phyloP scores from a whole-genome alignment of 2,797 vertebrate species.

The Syncerus caffer region DNA sequence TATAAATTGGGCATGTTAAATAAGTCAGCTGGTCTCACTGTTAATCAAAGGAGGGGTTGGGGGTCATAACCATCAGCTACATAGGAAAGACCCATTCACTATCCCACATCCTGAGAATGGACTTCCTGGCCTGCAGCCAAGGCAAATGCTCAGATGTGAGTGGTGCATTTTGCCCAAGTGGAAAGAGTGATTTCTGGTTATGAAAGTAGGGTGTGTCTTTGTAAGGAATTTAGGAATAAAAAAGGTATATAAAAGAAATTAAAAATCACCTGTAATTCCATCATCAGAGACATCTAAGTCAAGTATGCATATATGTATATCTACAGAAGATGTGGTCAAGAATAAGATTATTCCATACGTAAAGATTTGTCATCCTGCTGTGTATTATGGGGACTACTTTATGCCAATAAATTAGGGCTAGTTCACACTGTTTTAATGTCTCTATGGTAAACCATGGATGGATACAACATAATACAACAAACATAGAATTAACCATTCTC shows the following conservation, averaged over 20 bases:
- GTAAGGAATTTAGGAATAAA: slow-evolving; percentile 31
- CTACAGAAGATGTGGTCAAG: background rate
- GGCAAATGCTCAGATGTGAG: background rate
- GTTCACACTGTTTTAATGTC: background rate
- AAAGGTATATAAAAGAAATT: background rate
- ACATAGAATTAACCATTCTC: background rate
- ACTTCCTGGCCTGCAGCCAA: slow-evolving; percentile 24
- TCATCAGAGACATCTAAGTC: background rate
- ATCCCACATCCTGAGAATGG: background rate
- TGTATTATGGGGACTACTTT: background rate
- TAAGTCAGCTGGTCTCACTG: slow-evolving; percentile 25
- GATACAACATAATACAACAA: background rate
- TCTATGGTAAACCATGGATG: background rate
- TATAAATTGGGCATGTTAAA: background rate
- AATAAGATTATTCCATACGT: background rate
- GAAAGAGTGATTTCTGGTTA: slow-evolving; percentile 14
- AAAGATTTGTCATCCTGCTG: background rate
- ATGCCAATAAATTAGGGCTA: background rate
- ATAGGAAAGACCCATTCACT: background rate
- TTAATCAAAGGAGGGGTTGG: slow-evolving; percentile 53
- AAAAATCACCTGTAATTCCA: background rate
- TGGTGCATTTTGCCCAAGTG: background rate
- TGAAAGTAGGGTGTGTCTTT: slow-evolving; percentile 14
- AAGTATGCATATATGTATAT: background rate
- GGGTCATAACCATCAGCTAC: background rate